A percentile compares a stretch with the other conserved stretches of the same genome.
phyloP scores from a whole-genome alignment of 2,113 vertebrate genomes.

The Mystacornis crossleyi region DNA sequence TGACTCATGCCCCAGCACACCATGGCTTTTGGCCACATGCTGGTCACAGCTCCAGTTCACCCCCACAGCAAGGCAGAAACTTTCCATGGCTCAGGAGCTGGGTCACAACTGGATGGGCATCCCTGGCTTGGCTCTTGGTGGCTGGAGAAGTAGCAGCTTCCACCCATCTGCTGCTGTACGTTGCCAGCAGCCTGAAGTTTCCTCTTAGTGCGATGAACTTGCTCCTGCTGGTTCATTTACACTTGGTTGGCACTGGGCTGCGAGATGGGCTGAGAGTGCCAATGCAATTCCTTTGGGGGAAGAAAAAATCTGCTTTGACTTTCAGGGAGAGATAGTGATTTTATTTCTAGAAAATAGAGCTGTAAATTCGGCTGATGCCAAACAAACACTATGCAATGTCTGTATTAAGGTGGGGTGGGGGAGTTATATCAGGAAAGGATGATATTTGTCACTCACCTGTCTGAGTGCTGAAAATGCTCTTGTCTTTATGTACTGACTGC shows the following conservation, averaged over 20 bases:
- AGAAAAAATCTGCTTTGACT: neutral
- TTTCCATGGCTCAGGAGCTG: neutral
- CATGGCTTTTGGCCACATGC: rapidly evolving
- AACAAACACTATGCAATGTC: neutral
- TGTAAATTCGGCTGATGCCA: neutral
- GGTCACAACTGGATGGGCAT: neutral
- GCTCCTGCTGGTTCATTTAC: neutral
- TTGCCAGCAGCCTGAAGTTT: neutral
- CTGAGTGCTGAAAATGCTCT: neutral
- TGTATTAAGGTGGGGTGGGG: neutral
- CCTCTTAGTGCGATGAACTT: neutral
- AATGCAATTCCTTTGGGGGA: neutral
- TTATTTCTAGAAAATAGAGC: slow-evolving; percentile 31
- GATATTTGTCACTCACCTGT: slow-evolving; percentile 23
- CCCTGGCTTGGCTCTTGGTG: neutral
- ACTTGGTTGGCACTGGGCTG: neutral
- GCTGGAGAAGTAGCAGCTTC: neutral
- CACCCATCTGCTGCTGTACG: neutral
- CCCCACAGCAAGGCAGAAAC: rapidly evolving
- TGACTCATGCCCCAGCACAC: neutral
- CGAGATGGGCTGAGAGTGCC: neutral
- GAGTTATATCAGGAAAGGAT: neutral
- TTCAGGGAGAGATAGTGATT: neutral
- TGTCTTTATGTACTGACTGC: neutral
- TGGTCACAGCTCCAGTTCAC: neutral